A percentile compares a stretch with the other conserved stretches of the same genome.
These are phyloP conservation scores for Iselma pallidipennis DNA, from an alignment of 2,888 invertebrate species.

Conservation along the genomic window DNA sequence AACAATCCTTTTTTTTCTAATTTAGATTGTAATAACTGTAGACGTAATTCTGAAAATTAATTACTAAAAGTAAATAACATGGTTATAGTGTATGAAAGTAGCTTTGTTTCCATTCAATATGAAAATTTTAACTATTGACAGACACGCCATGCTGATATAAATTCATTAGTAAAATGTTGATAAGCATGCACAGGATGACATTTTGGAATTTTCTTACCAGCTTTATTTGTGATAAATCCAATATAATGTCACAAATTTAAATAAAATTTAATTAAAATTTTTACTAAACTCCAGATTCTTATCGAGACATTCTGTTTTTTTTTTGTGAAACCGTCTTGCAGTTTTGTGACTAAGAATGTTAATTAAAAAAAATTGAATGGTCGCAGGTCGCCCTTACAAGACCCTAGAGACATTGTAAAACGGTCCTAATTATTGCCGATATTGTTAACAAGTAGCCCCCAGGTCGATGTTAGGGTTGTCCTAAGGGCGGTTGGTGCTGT, in stretches of 20 bases:
- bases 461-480: background rate
- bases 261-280: background rate
- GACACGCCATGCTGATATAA: slow-evolving; percentile 6
- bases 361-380: background rate
- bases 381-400: background rate
- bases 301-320: background rate
- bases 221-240: background rate
- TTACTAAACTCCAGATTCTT: background rate
- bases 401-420: background rate
- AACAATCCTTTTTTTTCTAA: background rate
- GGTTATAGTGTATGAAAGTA: background rate
- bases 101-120: background rate
- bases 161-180: slow-evolving; percentile 5
- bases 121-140: slow-evolving; percentile 6
- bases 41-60: background rate
- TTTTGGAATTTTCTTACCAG: background rate
- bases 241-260: background rate
- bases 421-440: background rate
- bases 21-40: background rate
- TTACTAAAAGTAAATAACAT: slow-evolving; percentile 1
- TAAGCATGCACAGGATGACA: slow-evolving; percentile 3
- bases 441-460: background rate
- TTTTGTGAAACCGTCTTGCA: no score
- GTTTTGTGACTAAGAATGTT: background rate
- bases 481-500: background rate